These are phyloP conservation scores for Brachyrhaphis roseni DNA, from an alignment of 2,797 vertebrate species.

Conservation along the genomic window DNA sequence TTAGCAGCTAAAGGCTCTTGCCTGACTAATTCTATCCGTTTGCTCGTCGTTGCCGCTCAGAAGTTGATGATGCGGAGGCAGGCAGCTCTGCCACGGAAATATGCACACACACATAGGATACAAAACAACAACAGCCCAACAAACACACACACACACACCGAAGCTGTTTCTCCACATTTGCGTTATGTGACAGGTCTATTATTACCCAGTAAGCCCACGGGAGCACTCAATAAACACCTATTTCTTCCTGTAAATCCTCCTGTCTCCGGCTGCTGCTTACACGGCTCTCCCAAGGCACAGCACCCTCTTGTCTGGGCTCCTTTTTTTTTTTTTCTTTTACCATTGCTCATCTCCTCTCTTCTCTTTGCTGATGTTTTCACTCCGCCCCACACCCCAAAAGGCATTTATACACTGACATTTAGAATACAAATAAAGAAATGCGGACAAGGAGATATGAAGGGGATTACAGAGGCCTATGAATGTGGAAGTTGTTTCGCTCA, in stretches of 20 bases:
- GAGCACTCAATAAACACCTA: constrained; percentile 88
- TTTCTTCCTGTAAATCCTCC: constrained; percentile 85
- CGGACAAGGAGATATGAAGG: constrained; percentile 76
- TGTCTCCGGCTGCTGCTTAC: constrained; percentile 78
- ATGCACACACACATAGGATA: constrained; percentile 25
- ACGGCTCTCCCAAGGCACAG: constrained; percentile 82
- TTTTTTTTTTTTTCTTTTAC: constrained; percentile 1
- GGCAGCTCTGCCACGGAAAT: constrained; percentile 48
- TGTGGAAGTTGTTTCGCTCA: constrained; percentile 75
- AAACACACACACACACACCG: constrained; percentile 62
- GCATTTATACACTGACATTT: constrained; percentile 87
- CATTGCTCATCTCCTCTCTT: constrained; percentile 54
- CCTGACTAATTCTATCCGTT: constrained; percentile 84
- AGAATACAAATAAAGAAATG: constrained; percentile 86
- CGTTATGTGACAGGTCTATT: constrained; percentile 90
- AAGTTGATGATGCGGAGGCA: constrained; percentile 71
- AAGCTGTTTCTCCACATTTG: constrained; percentile 85
- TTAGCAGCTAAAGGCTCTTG: constrained; percentile 85
- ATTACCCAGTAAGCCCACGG: constrained; percentile 86
- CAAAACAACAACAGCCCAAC: constrained; percentile 48
- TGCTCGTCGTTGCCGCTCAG: constrained; percentile 70
- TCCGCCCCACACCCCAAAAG: constrained; percentile 43
- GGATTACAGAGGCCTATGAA: constrained; percentile 77
- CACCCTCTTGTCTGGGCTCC: constrained; percentile 69
- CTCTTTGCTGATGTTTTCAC: constrained; percentile 71